phyloP scores from a whole-genome alignment of 2,888 invertebrate genomes.

The Sisyra nigra region DNA sequence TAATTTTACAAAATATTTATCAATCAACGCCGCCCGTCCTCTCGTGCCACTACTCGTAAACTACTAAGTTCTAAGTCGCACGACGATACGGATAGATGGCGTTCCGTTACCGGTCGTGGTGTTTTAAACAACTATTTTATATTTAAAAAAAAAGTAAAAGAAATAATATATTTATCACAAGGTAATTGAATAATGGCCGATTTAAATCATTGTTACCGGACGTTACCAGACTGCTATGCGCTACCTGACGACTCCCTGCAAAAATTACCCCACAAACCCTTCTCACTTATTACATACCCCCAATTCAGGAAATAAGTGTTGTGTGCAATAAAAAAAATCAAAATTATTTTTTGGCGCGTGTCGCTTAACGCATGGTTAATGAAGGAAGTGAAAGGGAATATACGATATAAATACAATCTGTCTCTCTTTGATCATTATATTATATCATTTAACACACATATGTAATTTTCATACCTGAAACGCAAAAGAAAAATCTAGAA shows the following conservation, averaged over 20 bases:
- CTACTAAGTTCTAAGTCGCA: too few relatives aligned
- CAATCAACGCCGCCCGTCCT: neutral
- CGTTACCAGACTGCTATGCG: constrained; percentile 9
- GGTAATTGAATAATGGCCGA: too few relatives aligned
- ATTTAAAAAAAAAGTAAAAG: neutral
- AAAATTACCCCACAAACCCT: neutral
- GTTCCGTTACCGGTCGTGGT: neutral
- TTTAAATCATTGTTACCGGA: constrained; percentile 6
- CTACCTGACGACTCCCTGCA: constrained; percentile 5
- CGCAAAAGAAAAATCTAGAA: too few relatives aligned
- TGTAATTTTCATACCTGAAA: too few relatives aligned
- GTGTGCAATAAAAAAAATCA: too few relatives aligned
- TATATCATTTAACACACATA: too few relatives aligned
- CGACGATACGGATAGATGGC: neutral
- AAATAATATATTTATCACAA: neutral
- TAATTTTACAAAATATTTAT: neutral
- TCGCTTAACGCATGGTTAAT: too few relatives aligned
- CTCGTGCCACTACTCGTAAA: too few relatives aligned
- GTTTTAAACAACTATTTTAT: neutral
- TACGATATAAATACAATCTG: too few relatives aligned
- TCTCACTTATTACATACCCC: neutral
- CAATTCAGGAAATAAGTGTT: neutral
- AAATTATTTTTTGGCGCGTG: too few relatives aligned
- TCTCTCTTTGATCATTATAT: too few relatives aligned
- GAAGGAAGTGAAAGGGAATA: too few relatives aligned